These are phyloP conservation scores for Cuniculus paca DNA, from an alignment of 2,797 vertebrate species.

Conservation along the genomic window DNA sequence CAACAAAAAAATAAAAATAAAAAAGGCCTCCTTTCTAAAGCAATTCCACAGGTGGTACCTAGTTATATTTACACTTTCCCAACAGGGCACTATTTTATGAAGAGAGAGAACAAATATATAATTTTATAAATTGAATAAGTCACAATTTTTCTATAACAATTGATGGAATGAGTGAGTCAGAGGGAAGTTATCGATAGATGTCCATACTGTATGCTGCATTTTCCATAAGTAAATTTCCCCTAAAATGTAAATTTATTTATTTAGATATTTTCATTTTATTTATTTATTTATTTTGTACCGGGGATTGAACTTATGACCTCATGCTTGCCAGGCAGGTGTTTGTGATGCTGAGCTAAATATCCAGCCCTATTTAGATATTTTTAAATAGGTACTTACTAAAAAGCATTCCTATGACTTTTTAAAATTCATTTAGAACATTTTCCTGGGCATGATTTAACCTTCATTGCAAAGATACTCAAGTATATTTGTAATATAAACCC, in stretches of 20 bases:
- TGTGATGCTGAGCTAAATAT: no score
- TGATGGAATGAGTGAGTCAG: background rate
- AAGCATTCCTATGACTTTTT: background rate
- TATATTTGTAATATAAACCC: background rate
- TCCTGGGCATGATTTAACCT: background rate
- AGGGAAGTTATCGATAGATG: background rate
- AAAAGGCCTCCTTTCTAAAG: constrained; percentile 73
- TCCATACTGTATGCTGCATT: background rate
- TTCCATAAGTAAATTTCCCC: background rate
- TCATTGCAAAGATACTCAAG: background rate
- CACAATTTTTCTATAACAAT: constrained; percentile 6
- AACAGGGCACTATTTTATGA: constrained; percentile 50
- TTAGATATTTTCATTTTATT: no score
- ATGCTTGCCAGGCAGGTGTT: no score
- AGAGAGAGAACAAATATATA: constrained; percentile 38
- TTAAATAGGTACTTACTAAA: background rate
- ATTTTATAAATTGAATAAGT: constrained; percentile 72
- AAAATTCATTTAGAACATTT: background rate
- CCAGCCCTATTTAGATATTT: no score
- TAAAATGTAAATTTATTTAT: background rate
- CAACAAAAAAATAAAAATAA: no score
- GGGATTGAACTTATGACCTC: no score
- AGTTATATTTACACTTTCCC: constrained; percentile 55
- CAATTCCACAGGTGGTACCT: constrained; percentile 56
- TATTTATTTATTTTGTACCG: no score